Base-by-base conservation (phyloP, 2,113 vertebrate genomes). In the Chelonoidis abingdonii region DNA sequence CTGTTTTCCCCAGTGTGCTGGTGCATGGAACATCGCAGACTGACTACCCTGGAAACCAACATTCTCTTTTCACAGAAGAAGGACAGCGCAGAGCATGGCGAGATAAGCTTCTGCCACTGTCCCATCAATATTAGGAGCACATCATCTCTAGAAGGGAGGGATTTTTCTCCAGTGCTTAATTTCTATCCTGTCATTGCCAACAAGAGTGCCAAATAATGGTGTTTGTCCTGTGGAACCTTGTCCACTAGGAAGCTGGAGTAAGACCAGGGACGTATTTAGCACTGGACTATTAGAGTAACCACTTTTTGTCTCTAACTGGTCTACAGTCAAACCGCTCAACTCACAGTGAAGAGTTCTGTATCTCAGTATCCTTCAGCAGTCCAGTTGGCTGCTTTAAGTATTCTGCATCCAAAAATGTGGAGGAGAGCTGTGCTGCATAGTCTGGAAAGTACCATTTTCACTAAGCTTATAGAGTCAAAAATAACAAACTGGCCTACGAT, bases 31-130 rank as follows among this genome's bases (percentile, higher is more conserved):
- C 52, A 17, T 27, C 54, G 10, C 80, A 27, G 38, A 27, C 83
- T 87, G 57, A 59, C 53, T 79, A 29, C 1, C 13, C 52, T 82
- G 86, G 81, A 95, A 92, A 89, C 50, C 79, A 10, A 87, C 92
- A 69, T 81, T 21, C 24, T 94, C 31, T 9, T 1, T 41, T 91
- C 7, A 19, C 13, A 87, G 83, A 94, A 76, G 25, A 89, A 47
- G 31, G 52, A 27, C 65, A 72, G n/a, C 78, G 44, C 24, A 2
- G 5, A 5, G 22, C 13, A 3, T 83, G 86, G 57, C 85, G 89
- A 7, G 27, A 4, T 3, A 21, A 91, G 44, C 78, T 47, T 47
- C 75, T 53, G 21, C 83, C 8, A 25, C 17, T 0, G 0, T 19
- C 24, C 6, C 75, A 78, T 47, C 75, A 47, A 47, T 44, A 25